These are phyloP conservation scores for Crotalus viridis DNA, from an alignment of 2,113 vertebrate species.

Conservation along the genomic window DNA sequence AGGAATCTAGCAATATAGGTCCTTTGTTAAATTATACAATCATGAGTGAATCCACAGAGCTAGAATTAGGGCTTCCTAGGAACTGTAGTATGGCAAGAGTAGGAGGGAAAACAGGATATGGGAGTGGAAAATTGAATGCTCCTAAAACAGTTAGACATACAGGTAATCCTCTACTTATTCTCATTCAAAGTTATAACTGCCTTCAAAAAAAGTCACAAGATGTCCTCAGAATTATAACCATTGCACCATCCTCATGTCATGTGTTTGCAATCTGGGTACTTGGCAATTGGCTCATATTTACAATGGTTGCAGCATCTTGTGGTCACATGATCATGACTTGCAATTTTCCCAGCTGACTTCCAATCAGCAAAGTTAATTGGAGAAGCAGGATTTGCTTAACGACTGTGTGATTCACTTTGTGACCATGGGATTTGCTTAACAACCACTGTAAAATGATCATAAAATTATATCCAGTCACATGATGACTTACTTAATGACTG, in stretches of 20 bases:
- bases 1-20: not conserved
- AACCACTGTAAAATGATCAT: not conserved
- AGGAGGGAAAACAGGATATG: not conserved
- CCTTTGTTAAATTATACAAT: not conserved
- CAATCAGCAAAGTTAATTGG: no score
- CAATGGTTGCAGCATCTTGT: no score
- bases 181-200: no score
- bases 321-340: no score
- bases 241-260: no score
- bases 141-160: not conserved
- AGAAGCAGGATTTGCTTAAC: no score
- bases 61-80: not conserved
- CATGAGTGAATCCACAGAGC: not conserved
- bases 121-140: not conserved
- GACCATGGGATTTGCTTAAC: not conserved
- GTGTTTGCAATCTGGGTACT: no score
- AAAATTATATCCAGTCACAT: not conserved
- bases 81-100: not conserved
- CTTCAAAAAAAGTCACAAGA: no score
- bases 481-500: not conserved
- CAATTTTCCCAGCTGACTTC: no score
- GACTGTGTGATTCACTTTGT: no score
- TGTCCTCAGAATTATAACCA: no score
- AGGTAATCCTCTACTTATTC: not conserved
- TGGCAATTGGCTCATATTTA: no score